Conservation (phyloP, 2,113 vertebrate species). For the Pomatorhinus ruficollis region DNA sequence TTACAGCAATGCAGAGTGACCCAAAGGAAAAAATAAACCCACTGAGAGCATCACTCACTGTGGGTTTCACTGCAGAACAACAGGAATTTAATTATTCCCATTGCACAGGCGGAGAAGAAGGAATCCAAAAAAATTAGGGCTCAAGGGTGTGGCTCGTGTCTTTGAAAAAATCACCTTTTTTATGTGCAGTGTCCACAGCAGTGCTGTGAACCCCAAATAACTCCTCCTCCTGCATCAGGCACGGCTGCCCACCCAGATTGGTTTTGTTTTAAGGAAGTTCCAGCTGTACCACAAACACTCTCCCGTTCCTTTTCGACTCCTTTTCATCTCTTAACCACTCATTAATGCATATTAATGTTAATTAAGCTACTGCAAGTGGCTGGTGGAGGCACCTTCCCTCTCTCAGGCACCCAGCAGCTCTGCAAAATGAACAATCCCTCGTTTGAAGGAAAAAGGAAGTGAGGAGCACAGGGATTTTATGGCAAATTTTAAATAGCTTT, state of each 20-base stretch:
- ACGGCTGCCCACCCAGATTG: neutral
- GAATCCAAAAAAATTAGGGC: neutral
- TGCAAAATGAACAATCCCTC: neutral
- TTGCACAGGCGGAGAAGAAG: neutral
- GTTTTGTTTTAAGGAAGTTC: neutral
- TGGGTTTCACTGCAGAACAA: neutral
- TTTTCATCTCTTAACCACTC: neutral
- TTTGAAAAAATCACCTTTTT: neutral
- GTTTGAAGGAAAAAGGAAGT: neutral
- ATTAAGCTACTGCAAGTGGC: neutral
- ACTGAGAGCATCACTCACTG: neutral
- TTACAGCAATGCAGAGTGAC: neutral
- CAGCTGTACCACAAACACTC: neutral
- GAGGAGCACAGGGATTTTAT: neutral
- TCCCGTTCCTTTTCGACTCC: neutral
- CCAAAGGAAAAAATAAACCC: neutral
- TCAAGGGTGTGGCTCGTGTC: neutral
- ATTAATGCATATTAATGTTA: neutral
- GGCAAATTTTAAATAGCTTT: neutral
- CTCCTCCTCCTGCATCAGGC: neutral
- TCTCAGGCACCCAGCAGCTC: neutral
- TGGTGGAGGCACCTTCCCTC: neutral
- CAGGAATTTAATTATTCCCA: neutral
- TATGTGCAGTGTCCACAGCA: neutral
- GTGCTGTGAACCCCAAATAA: rapidly evolving